Percentiles rank a stretch among this genome's conserved stretches.
These are phyloP conservation scores for Synergus gifuensis DNA, from an alignment of 2,888 invertebrate species.

Conservation along the genomic window DNA sequence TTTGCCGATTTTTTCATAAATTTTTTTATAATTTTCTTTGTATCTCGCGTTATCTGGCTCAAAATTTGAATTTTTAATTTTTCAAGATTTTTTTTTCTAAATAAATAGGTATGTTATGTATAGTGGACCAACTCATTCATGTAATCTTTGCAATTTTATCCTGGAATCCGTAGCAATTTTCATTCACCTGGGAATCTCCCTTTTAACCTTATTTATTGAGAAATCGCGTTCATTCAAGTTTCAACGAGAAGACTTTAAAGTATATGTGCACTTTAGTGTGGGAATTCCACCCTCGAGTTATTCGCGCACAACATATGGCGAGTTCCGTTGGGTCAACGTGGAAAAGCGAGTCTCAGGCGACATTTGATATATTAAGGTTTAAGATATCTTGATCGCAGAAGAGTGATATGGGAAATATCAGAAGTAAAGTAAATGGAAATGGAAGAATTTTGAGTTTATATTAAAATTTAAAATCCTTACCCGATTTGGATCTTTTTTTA, in stretches of 20 bases:
- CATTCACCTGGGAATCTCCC: conserved; percentile 18
- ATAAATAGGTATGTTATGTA: no score
- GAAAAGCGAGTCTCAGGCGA: conserved; percentile 1
- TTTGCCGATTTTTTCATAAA: neutral
- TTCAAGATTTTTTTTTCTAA: no score
- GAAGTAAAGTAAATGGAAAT: neutral
- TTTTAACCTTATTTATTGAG: neutral
- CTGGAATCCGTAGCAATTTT: conserved; percentile 26
- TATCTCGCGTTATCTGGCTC: no score
- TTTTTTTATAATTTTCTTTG: neutral
- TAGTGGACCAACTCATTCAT: neutral
- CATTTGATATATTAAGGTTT: conserved; percentile 13
- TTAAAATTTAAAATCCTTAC: no score
- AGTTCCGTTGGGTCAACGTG: neutral
- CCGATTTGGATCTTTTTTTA: no score
- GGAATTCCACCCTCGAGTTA: neutral
- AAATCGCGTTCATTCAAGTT: conserved; percentile 33
- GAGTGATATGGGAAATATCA: neutral
- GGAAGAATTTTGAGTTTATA: no score
- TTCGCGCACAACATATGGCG: conserved; percentile 19
- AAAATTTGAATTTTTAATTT: no score
- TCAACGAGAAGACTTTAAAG: conserved; percentile 31
- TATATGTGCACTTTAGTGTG: conserved; percentile 20
- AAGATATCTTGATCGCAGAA: neutral
- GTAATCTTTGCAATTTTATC: conserved; percentile 19